These are phyloP conservation scores for Tolmerus cingulatus DNA, from an alignment of 2,888 invertebrate genomes.

Conservation along the genomic window DNA sequence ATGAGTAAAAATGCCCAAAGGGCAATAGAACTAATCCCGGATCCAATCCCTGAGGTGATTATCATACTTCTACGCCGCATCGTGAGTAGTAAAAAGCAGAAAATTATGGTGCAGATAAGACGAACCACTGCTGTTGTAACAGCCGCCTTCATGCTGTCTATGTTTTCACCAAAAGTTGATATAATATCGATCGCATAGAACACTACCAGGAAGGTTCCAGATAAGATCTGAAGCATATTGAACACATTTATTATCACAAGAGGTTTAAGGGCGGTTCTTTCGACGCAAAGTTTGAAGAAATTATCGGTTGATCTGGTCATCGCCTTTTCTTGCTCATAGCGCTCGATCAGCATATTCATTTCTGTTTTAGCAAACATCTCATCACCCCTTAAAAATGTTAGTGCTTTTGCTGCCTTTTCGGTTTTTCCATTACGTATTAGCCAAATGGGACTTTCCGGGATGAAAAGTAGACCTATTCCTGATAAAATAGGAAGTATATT, in stretches of 20 bases:
- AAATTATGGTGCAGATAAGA: conserved; percentile 70
- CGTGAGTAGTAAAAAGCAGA: conserved; percentile 71
- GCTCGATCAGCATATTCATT: conserved; percentile 69
- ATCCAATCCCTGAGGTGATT: conserved; percentile 73
- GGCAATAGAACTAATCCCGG: conserved; percentile 70
- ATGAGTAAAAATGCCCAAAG: conserved; percentile 67
- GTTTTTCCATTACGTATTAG: conserved; percentile 69
- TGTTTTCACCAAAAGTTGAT: conserved; percentile 66
- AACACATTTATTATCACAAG: conserved; percentile 76
- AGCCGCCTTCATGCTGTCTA: conserved; percentile 68
- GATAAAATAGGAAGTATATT: conserved; percentile 69
- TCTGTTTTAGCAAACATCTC: conserved; percentile 68
- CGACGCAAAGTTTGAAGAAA: conserved; percentile 66
- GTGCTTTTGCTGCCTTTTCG: conserved; percentile 67
- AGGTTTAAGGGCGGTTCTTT: conserved; percentile 74
- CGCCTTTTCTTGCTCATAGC: conserved; percentile 68
- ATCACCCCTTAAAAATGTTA: conserved; percentile 70
- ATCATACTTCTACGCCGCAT: conserved; percentile 73
- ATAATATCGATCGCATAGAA: conserved; percentile 82
- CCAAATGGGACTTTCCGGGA: conserved; percentile 82
- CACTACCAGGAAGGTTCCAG: conserved; percentile 79
- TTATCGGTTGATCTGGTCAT: conserved; percentile 60
- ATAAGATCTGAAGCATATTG: conserved; percentile 75
- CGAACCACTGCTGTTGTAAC: conserved; percentile 75
- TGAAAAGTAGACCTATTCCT: conserved; percentile 68